A percentile compares a stretch with the other conserved stretches of the same genome.
These are phyloP conservation scores for Lepidurus couesii DNA, from an alignment of 1,140 invertebrate genomes.

Conservation along the genomic window DNA sequence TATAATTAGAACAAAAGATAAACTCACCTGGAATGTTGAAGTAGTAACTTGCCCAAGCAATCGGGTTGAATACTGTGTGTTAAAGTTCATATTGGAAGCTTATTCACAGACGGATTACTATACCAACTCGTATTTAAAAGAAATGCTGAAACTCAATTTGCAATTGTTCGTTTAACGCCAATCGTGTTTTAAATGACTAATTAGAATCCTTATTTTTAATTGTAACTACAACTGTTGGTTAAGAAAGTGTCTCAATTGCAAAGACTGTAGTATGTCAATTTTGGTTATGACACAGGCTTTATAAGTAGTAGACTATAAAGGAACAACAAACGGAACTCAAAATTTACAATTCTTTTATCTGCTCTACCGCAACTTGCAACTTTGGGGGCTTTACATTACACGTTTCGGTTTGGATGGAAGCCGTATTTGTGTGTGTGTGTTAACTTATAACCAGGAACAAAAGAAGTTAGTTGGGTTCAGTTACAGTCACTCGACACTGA, in stretches of 20 bases:
- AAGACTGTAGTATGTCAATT: too few relatives aligned
- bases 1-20: not conserved
- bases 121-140: too few relatives aligned
- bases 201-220: too few relatives aligned
- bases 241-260: too few relatives aligned
- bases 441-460: not conserved
- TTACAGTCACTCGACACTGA: conserved; percentile 18
- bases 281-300: not conserved
- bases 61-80: not conserved
- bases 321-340: not conserved
- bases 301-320: not conserved
- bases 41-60: not conserved
- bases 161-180: too few relatives aligned
- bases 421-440: not conserved
- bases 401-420: conserved; percentile 1
- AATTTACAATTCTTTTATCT: not conserved
- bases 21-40: not conserved
- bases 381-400: not conserved
- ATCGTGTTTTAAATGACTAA: too few relatives aligned
- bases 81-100: not conserved
- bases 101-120: not conserved
- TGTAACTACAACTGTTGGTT: too few relatives aligned
- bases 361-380: not conserved
- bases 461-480: conserved; percentile 4
- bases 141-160: too few relatives aligned